These are phyloP conservation scores for Toxotes lorentzi DNA, from an alignment of 2,797 vertebrate genomes.

Conservation along the genomic window DNA sequence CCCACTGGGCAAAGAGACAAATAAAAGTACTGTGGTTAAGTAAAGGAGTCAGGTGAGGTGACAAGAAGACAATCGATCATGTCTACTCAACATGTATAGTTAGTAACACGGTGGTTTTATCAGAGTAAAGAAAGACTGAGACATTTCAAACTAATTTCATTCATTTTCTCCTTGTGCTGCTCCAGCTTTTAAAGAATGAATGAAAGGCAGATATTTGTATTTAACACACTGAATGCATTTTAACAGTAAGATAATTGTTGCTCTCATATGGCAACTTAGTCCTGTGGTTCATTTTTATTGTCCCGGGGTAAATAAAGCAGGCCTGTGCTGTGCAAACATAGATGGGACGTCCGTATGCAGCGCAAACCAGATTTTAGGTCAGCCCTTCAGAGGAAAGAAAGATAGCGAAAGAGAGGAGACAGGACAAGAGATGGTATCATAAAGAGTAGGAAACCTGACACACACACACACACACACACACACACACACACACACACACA, in stretches of 20 bases:
- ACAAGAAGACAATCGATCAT: background rate
- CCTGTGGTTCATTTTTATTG: background rate
- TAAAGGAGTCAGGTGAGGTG: background rate
- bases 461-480: conserved; percentile 18
- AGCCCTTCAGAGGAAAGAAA: background rate
- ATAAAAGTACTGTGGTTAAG: background rate
- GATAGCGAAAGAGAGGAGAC: background rate
- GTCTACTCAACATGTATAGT: too few species aligned
- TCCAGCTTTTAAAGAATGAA: background rate
- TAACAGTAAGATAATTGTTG: background rate
- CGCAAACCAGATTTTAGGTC: conserved; percentile 6
- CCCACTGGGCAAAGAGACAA: conserved; percentile 47
- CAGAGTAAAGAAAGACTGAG: background rate
- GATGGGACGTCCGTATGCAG: background rate
- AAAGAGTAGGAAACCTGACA: conserved; percentile 28
- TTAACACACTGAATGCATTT: background rate
- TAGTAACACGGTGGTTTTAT: background rate
- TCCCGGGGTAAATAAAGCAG: background rate
- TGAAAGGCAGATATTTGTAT: background rate
- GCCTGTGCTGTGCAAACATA: conserved; percentile 17
- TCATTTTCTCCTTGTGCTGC: background rate
- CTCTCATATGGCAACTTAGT: background rate
- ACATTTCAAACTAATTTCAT: background rate
- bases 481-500: conserved; percentile 12
- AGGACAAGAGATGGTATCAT: conserved; percentile 4